Base-by-base conservation (phyloP, 2,797 vertebrate species). In the Eremophila alpestris region DNA sequence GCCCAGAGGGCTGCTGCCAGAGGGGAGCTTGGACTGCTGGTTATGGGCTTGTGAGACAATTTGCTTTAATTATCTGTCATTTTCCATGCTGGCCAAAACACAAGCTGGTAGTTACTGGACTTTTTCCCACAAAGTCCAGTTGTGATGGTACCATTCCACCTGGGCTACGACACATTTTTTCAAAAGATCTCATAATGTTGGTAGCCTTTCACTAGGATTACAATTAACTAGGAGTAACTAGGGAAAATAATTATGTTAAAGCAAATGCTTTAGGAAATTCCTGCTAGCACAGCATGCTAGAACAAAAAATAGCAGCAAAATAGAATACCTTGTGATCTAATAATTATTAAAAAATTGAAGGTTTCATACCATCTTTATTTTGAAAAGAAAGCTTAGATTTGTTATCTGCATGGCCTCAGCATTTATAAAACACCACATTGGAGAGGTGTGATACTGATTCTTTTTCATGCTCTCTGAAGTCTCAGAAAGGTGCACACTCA, bases 21-120 rank as follows among this genome's bases (percentile, higher is more conserved):
- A 29, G 29, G 4, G 15, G 6, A 62, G 9, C 9, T n/a, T 24
- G 36, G 36, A 3, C 63, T 75, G 6, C 30, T 68, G 26, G 5
- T 55, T 16, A 1, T 38, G 19, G 3, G 3, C 1, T 17, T 4
- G 5, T 29, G 32, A 68, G 16, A 43, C 5, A 7, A 43, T 29
- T 27, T 55, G 8, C 13, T 63, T 38, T 49, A 82, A 11, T 9
- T 40, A 9, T n/a, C 41, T n/a, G 16, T 38, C 27, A 29, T 18
- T 62, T 26, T 68, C 22, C 32, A 29, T 18, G 4, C 32, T 56
- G 19, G 27, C 13, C 32, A 69, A 62, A 62, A 56, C 16, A 18
- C 5, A 43, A 15, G 6, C 27, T 29, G 16, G 5, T 10, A 29
- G 13, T 16, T 24, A 10, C 26, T 36, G 34, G 26, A 32, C 7